Base-by-base conservation (phyloP, 35 echinoderm and acorn worm species). In the Apostichopus californicus region DNA sequence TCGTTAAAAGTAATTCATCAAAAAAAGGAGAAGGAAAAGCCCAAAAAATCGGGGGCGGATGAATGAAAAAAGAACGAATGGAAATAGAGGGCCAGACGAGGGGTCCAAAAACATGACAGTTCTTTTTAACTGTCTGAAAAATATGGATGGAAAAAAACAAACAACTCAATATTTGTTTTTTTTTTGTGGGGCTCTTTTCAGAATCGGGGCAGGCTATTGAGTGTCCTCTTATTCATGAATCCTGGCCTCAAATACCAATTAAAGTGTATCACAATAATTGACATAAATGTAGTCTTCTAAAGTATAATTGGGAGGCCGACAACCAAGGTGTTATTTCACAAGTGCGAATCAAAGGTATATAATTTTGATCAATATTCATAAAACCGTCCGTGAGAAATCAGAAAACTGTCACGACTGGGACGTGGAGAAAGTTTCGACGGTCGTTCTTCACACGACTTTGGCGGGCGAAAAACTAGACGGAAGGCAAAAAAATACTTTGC, bases 281-380 rank as follows among this genome's bases (percentile, higher is more conserved):
- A 89, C 86, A 89, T 89, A 89, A 89, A 89, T 89, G 60, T 73
- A 72, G 86, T 66, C 46, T 68, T 66, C 86, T 72, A 52, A 89
- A 89, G 86, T 89, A 89, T 89, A 89, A 89, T 60, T 89, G 61
- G 15, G 86, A 73, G 86, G 86, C 86, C 86, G 61, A 52, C 6
- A 65, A 25, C 13, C 17, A 7, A 34, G 86, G 64, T 55, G 86
- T 53, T 54, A 18, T 64, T 72, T 72, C 68, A 72, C 68, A 89
- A 17, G 61, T 73, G 64, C 26, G 61, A 66, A 73, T 68, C 61
- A 89, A 73, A 89, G 61, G 86, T 60, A 89, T 82, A 82, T 89
- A 89, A 89, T 89, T 89, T 88, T 89, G 20, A 89, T 89, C 63
- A 89, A 89, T 89, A 89, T 89, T 89, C 86, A 89, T 89, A 89